Evolutionary conservation across 1,140 invertebrate species (phyloP), one percentile per base, ranked within the genome.

Genomic region (Heliothis subflexa): DNA sequence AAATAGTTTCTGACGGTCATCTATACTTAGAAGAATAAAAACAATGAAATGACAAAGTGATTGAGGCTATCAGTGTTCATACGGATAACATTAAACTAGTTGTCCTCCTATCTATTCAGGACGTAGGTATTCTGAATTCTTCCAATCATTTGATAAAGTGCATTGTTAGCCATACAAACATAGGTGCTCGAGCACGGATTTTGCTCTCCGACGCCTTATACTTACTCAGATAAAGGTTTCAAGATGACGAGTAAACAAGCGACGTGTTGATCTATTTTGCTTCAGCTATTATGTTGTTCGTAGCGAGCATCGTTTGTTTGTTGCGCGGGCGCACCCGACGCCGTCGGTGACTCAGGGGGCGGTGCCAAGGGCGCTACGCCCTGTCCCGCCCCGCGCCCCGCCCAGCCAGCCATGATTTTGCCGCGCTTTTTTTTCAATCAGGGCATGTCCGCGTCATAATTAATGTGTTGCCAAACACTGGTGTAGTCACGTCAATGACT

Each of bases 331-430:
- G 87, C 84, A 81, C 83, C 84, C 86, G 85, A 83, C 81, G 83
- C 76, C 82, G 83, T 74, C 82, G 79, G 83, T 92, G 90, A 93
- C 83, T 92, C 88, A 93, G 90, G 87, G 90, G 92, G 92, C 92
- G 92, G 89, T 81, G 86, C 91, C 89, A 89, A 91, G 90, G 91
- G 91, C 91, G 91, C 90, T 90, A 92, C 91, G 91, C 91, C 92
- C 90, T 90, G 83, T 88, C 78, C 88, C 89, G 89, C 91, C 90
- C 89, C 89, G 52, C 79, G 81, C 87, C 79, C 89, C 91, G 91
- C 91, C 92, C 91, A 90, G 80, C 85, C 89, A 89, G 85, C 88
- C 89, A 89, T 91, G 79, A 91, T 91, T 92, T 92, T 89, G 89
- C 89, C 87, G 89, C 88, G 90, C 89, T 92, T 92, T 94, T 94